Percentiles rank a stretch among this genome's conserved stretches.
Evolutionary conservation across 92 coral and sea anemone genomes (phyloP).

Genomic region (Heliopora coerulea): DNA sequence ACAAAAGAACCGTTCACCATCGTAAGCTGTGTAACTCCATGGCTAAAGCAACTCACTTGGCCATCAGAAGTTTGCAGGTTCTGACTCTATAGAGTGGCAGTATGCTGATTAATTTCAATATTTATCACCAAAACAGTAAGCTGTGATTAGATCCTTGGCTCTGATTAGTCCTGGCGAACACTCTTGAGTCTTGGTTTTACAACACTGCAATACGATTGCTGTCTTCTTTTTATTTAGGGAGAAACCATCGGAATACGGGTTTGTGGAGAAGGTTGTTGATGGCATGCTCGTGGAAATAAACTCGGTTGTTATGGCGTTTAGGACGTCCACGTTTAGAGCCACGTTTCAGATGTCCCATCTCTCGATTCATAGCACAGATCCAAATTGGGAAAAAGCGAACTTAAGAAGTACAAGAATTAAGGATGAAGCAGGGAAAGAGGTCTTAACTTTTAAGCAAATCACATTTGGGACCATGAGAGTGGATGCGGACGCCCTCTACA

Average conservation of each 20-base stretch:
- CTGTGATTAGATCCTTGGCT: no score
- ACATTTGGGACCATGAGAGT: constrained; percentile 87
- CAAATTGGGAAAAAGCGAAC: constrained; percentile 83
- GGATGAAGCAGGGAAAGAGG: constrained; percentile 83
- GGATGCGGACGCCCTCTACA: constrained; percentile 84
- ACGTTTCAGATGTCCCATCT: constrained; percentile 94
- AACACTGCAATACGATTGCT: no score
- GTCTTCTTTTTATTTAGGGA: constrained; percentile 48
- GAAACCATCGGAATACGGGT: constrained; percentile 89
- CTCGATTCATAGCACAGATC: constrained; percentile 82
- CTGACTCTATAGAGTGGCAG: no score
- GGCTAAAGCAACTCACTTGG: no score
- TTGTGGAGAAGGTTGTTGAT: constrained; percentile 97
- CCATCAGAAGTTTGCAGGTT: no score
- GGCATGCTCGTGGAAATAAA: constrained; percentile 97
- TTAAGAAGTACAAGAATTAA: constrained; percentile 83
- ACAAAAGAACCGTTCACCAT: no score
- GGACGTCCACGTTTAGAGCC: constrained; percentile 81
- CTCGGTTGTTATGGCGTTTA: constrained; percentile 88
- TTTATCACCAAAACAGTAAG: no score
- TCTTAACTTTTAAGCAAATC: constrained; percentile 88
- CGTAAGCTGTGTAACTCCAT: no score
- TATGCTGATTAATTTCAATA: no score
- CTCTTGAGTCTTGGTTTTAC: no score
- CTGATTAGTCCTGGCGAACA: no score